Base-by-base conservation (phyloP, 2,113 vertebrate species). In the Saguinus midas region DNA sequence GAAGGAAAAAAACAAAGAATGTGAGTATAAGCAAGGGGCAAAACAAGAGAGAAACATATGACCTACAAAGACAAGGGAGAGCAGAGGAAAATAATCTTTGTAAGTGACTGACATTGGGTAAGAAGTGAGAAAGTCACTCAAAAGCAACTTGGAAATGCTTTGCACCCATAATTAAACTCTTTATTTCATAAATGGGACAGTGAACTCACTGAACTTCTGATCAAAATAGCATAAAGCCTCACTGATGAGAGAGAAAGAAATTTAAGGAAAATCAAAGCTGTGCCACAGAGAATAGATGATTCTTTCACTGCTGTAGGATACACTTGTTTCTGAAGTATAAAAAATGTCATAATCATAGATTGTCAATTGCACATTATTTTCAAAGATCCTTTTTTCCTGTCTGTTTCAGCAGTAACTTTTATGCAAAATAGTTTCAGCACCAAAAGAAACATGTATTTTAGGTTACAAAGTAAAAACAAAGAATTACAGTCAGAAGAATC, bases 161-260 rank as follows among this genome's bases (percentile, higher is more conserved):
- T 55, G 40, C n/a, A 20, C 18, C 58, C 81, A 73, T 85, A 73
- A 95, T 89, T 83, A 89, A 92, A 84, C 16, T 37, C 80, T 83
- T 91, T 79, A 52, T 55, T 89, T 94, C 68, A 93, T 73, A 97
- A 55, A 72, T 94, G 91, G 96, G 91, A 93, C 95, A 94, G 79
- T 6, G 29, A 96, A 90, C 48, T 58, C 58, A 89, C 8, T n/a
- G 14, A 40, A 85, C 13, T 96, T 97, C 80, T 92, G 13, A 98
- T 91, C 81, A 96, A 95, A 82, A 81, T 25, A 94, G 27, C n/a
- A 79, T 55, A 82, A 88, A 89, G 43, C 45, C 12, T 86, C 40
- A 64, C n/a, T 80, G n/a, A 87, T 61, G 40, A 89, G n/a, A 97
- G 79, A 57, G 32, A 57, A 87, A 78, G 35, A 93, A 96, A 89